These are phyloP conservation scores for Rhimphoctona megacephalus DNA, from an alignment of 2,888 invertebrate species.

Conservation along the genomic window DNA sequence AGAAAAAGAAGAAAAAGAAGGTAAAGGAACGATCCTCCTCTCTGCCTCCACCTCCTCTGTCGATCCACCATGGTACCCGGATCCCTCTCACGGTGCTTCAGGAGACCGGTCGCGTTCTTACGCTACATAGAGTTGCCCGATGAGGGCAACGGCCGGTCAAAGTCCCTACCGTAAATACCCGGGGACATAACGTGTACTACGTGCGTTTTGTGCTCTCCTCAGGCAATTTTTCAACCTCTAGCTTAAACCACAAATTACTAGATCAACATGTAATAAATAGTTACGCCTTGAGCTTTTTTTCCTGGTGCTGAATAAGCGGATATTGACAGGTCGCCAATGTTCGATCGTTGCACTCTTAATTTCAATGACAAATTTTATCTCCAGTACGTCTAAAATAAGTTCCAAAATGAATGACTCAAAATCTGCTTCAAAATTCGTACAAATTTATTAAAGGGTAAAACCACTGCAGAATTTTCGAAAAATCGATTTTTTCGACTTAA, in stretches of 20 bases:
- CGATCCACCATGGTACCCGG: conserved; percentile 37
- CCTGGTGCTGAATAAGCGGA: background rate
- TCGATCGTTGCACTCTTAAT: background rate
- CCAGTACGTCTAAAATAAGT: background rate
- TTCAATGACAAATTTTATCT: background rate
- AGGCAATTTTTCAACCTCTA: conserved; percentile 51
- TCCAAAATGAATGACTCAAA: background rate
- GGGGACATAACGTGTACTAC: conserved; percentile 48
- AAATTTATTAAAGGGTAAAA: too few species aligned
- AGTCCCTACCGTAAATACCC: conserved; percentile 77
- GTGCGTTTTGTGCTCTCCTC: conserved; percentile 49
- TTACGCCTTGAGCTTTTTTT: background rate
- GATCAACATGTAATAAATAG: background rate
- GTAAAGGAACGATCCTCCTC: conserved; percentile 11
- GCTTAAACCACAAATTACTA: conserved; percentile 35
- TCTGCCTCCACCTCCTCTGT: background rate
- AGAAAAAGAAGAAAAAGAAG: conserved; percentile 21
- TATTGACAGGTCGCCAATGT: background rate
- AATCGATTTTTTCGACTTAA: too few species aligned
- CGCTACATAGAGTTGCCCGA: conserved; percentile 66
- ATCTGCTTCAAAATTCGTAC: background rate
- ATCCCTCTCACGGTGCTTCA: conserved; percentile 49
- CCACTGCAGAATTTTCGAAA: too few species aligned
- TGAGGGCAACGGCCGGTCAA: conserved; percentile 84
- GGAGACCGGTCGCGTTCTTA: conserved; percentile 68